Conservation (phyloP, 92 coral and sea anemone species). For the Desmophyllum pertusum region DNA sequence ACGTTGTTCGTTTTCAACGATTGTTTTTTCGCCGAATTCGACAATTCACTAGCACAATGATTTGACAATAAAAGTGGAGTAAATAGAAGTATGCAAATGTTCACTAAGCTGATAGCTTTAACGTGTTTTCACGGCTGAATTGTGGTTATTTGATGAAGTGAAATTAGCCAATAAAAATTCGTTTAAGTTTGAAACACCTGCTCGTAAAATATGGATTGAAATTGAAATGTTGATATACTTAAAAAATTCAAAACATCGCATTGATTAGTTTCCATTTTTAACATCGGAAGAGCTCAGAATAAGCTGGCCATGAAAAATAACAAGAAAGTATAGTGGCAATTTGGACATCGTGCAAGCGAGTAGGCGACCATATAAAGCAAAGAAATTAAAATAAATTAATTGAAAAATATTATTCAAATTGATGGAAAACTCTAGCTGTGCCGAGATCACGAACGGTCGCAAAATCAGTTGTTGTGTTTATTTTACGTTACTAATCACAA, state of each 20-base stretch:
- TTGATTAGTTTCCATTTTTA: not conserved
- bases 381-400: not conserved
- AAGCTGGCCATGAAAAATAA: not conserved
- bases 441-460: not conserved
- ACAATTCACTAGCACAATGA: not conserved
- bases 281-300: not conserved
- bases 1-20: too few relatives aligned
- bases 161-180: constrained; percentile 1
- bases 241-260: not conserved
- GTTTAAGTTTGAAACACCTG: not conserved
- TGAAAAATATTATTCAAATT: not conserved
- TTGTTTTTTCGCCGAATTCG: not conserved
- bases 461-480: not conserved
- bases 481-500: not conserved
- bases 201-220: not conserved
- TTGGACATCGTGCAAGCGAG: too few relatives aligned
- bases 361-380: not conserved
- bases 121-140: not conserved
- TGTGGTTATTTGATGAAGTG: not conserved
- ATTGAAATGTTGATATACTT: not conserved
- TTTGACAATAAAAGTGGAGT: not conserved
- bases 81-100: not conserved
- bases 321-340: not conserved
- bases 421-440: not conserved
- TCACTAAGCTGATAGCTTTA: not conserved